Conservation (phyloP, 2,888 invertebrate genomes). For the Drosophila dives region DNA sequence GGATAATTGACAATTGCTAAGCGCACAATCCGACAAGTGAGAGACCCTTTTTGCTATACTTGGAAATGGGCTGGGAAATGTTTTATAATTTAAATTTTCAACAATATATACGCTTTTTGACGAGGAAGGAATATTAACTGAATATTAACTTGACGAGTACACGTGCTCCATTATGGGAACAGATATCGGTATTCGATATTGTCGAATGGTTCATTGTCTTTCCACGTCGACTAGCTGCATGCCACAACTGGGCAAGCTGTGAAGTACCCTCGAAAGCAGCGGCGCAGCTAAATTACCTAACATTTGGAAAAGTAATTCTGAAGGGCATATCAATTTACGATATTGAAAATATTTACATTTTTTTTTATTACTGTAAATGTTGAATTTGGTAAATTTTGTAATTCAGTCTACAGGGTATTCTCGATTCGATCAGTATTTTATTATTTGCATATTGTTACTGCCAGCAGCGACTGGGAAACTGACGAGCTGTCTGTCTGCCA, state of each 20-base stretch:
- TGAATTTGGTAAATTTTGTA: too few species aligned
- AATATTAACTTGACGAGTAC: constrained; percentile 35
- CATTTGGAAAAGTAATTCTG: background rate
- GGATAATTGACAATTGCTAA: constrained; percentile 56
- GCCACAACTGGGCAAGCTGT: constrained; percentile 50
- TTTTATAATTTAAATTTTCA: constrained; percentile 60
- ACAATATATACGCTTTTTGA: constrained; percentile 27
- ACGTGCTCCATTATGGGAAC: constrained; percentile 47
- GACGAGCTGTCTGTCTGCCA: constrained; percentile 32
- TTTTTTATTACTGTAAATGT: background rate
- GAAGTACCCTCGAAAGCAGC: background rate
- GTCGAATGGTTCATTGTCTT: constrained; percentile 58
- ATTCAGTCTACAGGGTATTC: constrained; percentile 5
- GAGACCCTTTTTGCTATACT: constrained; percentile 34
- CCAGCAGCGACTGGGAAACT: constrained; percentile 13
- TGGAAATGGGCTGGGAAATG: constrained; percentile 45
- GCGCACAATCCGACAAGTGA: constrained; percentile 52
- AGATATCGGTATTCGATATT: constrained; percentile 30
- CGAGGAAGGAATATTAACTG: constrained; percentile 28
- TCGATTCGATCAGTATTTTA: background rate
- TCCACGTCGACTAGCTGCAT: constrained; percentile 50
- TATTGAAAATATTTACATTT: background rate
- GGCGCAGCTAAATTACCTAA: constrained; percentile 1
- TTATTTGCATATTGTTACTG: background rate
- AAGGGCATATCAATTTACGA: background rate